Conservation (phyloP, 2,113 vertebrate species). For the Nycticorax nycticorax region DNA sequence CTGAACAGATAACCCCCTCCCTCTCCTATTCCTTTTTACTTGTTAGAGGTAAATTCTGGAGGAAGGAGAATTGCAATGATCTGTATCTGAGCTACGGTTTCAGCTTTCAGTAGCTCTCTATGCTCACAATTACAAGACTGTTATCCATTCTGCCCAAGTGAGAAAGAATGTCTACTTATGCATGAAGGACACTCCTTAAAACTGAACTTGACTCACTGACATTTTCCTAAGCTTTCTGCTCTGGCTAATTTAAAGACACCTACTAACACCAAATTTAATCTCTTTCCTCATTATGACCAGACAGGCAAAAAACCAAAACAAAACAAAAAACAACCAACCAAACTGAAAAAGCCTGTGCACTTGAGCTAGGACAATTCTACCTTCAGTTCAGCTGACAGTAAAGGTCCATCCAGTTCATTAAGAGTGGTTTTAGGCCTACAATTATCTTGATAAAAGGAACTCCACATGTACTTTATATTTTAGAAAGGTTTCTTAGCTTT, state of each 20-base stretch:
- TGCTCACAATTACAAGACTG: neutral
- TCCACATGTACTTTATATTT: neutral
- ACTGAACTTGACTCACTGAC: neutral
- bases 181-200: neutral
- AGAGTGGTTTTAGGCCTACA: neutral
- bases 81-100: neutral
- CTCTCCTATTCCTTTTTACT: neutral
- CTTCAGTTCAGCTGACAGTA: neutral
- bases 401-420: neutral
- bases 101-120: neutral
- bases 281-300: neutral
- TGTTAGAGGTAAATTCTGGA: neutral
- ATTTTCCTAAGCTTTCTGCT: neutral
- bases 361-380: neutral
- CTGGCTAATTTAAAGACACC: neutral
- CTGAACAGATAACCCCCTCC: neutral
- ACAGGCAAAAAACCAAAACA: neutral
- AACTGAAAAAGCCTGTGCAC: neutral
- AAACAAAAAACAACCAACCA: neutral
- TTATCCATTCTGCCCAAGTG: neutral
- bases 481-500: neutral
- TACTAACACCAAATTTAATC: neutral
- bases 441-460: neutral
- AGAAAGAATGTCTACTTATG: neutral
- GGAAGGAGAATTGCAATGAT: neutral